Base-by-base conservation (phyloP, 2,888 invertebrate genomes). In the Melinaea menophilus region DNA sequence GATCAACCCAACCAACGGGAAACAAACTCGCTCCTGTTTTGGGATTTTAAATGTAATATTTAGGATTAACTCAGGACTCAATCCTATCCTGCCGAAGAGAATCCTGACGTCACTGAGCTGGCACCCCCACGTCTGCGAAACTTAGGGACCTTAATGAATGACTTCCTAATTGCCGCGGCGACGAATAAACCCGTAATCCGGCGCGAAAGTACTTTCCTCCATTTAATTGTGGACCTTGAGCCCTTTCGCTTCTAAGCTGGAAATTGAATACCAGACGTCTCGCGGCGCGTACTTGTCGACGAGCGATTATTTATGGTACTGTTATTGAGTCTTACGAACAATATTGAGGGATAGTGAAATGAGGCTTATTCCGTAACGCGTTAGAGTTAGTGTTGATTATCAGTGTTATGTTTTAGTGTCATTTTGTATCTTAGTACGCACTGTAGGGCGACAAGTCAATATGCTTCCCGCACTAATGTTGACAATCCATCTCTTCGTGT, bases 121-220 rank as follows among this genome's bases (percentile, higher is more conserved):
- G 88, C 88, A 90, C 90, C 90, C 90, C 88, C 85, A 82, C 87
- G 89, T 90, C 90, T 90, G 89, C 88, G 80, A 88, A 90, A 90
- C 89, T 90, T 90, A 89, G 89, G 90, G 90, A 87, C 84, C 88
- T 84, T 90, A 90, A 90, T 90, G 90, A 90, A 89, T 84, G 85
- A 90, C 90, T 90, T 90, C 90, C 90, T 90, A 90, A 90, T 90
- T 90, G 90, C 88, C 87, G 88, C 86, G 78, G 81, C 82, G 81
- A 87, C 86, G 85, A 87, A 88, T 84, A 84, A 86, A 82, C 82
- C 76, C 82, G 82, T 84, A 87, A 86, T 87, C 88, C 85, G 85
- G 84, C 85, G 82, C 84, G 84, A 84, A 82, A 81, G 74, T 72
- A 68, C 65, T 56, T 72, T 72, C 66, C 79, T 76, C 72, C 78